Evolutionary conservation across 2,888 invertebrate genomes (phyloP).

Genomic region (Falcaria lacertinaria): DNA sequence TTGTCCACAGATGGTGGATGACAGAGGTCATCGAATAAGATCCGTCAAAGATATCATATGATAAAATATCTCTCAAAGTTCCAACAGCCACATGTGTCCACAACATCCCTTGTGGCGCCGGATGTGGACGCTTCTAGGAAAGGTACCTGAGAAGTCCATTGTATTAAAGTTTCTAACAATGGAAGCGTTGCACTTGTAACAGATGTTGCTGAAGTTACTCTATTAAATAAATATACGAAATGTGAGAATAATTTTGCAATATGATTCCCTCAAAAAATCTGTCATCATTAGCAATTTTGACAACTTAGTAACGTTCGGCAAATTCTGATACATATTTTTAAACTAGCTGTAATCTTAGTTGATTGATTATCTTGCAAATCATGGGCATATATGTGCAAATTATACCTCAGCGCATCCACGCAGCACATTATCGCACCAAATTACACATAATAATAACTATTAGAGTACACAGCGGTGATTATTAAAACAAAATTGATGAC

Average conservation of each 20-base stretch:
- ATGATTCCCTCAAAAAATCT: background rate
- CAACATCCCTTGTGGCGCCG: constrained; percentile 27
- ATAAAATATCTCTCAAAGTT: constrained; percentile 7
- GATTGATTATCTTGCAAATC: background rate
- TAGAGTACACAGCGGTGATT: background rate
- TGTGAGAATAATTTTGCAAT: background rate
- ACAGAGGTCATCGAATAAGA: too few species aligned
- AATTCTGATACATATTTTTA: too few species aligned
- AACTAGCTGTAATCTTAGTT: too few species aligned
- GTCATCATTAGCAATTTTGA: too few species aligned
- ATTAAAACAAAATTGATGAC: constrained; percentile 1
- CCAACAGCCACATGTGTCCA: constrained; percentile 21
- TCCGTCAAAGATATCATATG: too few species aligned
- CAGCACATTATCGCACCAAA: background rate
- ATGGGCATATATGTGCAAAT: background rate
- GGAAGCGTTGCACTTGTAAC: background rate
- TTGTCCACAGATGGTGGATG: too few species aligned
- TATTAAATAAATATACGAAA: background rate
- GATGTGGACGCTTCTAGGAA: constrained; percentile 25
- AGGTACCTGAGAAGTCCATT: constrained; percentile 21
- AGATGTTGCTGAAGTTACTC: background rate
- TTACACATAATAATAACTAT: background rate
- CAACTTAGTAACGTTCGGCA: too few species aligned
- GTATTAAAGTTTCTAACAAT: constrained; percentile 7
- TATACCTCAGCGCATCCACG: too few species aligned